These are phyloP conservation scores for Trinectes maculatus DNA, from an alignment of 2,113 vertebrate genomes.

Conservation along the genomic window DNA sequence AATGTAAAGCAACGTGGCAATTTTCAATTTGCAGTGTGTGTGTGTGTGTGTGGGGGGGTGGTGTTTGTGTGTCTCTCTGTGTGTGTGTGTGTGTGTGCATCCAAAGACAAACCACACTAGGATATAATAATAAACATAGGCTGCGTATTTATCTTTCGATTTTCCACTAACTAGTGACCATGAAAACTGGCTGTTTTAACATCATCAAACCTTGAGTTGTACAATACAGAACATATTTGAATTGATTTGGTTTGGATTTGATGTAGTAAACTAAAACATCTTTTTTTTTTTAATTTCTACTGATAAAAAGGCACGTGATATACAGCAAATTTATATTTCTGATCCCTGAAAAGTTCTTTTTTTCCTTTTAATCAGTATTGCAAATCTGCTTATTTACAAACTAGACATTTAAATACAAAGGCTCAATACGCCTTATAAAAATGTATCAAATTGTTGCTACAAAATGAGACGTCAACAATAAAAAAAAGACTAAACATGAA, in stretches of 20 bases:
- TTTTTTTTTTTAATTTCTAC: not conserved
- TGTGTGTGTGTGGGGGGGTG: too few species aligned
- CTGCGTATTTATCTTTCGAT: too few species aligned
- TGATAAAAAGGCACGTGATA: slow-evolving; percentile 74
- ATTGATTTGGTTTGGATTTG: slow-evolving; percentile 39
- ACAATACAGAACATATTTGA: too few species aligned
- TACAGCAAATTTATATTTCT: slow-evolving; percentile 60
- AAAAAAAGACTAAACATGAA: slow-evolving; percentile 1
- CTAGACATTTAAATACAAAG: slow-evolving; percentile 47
- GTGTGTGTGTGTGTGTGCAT: too few species aligned
- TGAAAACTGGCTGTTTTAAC: too few species aligned
- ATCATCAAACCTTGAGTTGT: too few species aligned
- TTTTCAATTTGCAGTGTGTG: not conserved
- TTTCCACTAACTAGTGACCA: too few species aligned
- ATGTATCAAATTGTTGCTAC: slow-evolving; percentile 35
- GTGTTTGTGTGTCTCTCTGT: too few species aligned
- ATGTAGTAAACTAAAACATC: slow-evolving; percentile 55
- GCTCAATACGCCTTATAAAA: slow-evolving; percentile 30
- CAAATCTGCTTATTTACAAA: slow-evolving; percentile 54
- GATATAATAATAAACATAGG: too few species aligned
- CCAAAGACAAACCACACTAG: too few species aligned
- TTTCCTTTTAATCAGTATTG: slow-evolving; percentile 35
- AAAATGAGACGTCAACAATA: slow-evolving; percentile 23
- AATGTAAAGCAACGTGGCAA: not conserved
- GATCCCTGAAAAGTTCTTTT: slow-evolving; percentile 61